Evolutionary conservation across 2,113 vertebrate species (phyloP), one percentile per base, ranked within the genome.

Genomic region (Glaucidium brasilianum): DNA sequence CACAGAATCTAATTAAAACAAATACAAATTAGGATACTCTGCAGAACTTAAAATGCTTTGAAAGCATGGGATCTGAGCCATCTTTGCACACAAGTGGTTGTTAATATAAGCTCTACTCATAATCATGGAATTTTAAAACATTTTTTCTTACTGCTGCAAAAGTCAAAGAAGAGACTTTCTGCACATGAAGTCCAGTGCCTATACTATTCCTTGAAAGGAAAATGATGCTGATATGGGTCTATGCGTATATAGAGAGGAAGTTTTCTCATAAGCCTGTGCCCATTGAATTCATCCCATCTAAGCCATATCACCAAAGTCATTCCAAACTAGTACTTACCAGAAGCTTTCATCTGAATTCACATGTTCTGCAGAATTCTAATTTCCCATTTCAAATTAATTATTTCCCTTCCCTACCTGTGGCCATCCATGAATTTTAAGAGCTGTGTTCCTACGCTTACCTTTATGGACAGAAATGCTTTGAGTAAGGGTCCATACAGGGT

Each of bases 401-500:
- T 27, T 41, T 79, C 37, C 15, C 41, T 34, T 81, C 78, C n/a
- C 56, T 34, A 34, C 37, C 7, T 2, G 6, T 0, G 30, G 23
- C 30, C 45, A 49, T 8, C 13, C 7, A 4, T 6, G 35, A 13
- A 15, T 47, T 30, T 43, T 11, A 5, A 0, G 0, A 50, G 29
- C 16, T 32, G 7, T 62, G 53, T 53, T 67, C 63, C 55, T 69
- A 15, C 53, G 32, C 74, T 66, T 98, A 99, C 99, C 99, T 99
- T 99, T 94, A 99, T 98, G 89, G 99, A 98, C 29, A 99, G 96
- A 80, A 99, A 99, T 20, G 99, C 98, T 95, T 98, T 98, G 45
- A 99, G 98, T 69, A 99, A 71, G 64, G 99, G 99, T 50, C 99
- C 99, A 20, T 99, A 99, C 0, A 99, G 98, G 45, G 98, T 98